phyloP scores from a whole-genome alignment of 30 jellyfish, hydroid and myxozoan species.

The Aurelia sp. region DNA sequence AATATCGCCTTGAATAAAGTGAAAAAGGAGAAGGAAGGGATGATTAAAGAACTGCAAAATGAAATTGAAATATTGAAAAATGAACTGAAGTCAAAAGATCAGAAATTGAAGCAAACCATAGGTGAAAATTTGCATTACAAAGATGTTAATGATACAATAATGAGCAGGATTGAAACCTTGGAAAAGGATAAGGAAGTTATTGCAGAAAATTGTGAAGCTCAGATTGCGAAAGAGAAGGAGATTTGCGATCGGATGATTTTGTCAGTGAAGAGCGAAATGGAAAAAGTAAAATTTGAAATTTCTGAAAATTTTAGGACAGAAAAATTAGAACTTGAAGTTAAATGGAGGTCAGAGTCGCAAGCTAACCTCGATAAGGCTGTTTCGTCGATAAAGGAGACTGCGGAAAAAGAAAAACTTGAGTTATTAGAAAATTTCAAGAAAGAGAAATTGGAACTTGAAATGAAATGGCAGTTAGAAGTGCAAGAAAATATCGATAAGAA shows the following conservation, averaged over 20 bases:
- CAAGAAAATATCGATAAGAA: neutral
- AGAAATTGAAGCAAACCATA: slow-evolving; percentile 2
- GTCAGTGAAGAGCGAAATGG: neutral
- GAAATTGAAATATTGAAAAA: slow-evolving; percentile 13
- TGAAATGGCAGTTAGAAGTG: neutral
- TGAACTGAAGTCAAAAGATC: slow-evolving; percentile 9
- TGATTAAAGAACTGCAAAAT: slow-evolving; percentile 39
- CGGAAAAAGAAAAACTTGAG: neutral
- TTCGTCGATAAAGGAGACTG: neutral
- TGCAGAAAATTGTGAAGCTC: too few species aligned
- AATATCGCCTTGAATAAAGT: slow-evolving; percentile 73
- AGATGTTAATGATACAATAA: slow-evolving; percentile 20
- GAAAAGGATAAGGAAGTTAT: neutral
- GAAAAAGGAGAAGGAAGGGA: slow-evolving; percentile 72
- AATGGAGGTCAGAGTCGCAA: neutral
- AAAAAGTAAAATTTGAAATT: slow-evolving; percentile 3
- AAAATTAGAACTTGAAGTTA: neutral
- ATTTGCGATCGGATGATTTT: too few species aligned
- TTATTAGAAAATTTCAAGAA: neutral
- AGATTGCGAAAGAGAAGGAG: too few species aligned
- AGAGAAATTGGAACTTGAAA: neutral
- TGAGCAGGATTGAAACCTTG: slow-evolving; percentile 35
- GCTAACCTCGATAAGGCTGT: neutral
- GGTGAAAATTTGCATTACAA: slow-evolving; percentile 32
- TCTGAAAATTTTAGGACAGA: neutral